phyloP scores from a whole-genome alignment of 1,140 invertebrate species.

The Belonocnema kinseyi region DNA sequence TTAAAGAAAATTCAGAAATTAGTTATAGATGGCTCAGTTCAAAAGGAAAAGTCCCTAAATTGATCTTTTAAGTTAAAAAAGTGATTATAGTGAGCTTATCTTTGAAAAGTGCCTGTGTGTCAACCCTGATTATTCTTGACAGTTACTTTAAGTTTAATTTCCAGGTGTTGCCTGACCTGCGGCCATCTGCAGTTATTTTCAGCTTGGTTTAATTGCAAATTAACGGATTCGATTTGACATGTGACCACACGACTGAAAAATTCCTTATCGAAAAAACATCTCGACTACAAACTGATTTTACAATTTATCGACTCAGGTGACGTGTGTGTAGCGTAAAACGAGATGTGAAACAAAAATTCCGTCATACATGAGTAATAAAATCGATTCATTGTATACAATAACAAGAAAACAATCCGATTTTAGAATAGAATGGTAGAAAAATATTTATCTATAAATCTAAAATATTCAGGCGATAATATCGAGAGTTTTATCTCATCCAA shows the following conservation, averaged over 20 bases:
- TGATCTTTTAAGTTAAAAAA: no score
- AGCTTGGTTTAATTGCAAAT: no score
- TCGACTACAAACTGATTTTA: background rate
- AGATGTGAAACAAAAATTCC: background rate
- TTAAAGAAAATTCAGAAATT: no score
- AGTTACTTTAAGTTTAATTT: no score
- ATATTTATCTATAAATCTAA: background rate
- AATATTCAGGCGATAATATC: constrained; percentile 7
- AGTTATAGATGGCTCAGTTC: no score
- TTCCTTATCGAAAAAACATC: background rate
- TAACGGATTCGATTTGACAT: no score
- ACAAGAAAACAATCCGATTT: background rate
- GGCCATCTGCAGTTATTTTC: no score
- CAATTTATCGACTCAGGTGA: background rate
- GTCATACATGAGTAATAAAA: background rate
- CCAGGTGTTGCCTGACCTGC: no score
- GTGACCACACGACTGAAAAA: background rate
- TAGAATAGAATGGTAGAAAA: background rate
- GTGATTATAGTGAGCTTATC: no score
- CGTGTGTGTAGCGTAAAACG: background rate
- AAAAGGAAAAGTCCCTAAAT: no score
- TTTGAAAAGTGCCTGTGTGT: no score
- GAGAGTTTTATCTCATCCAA: background rate
- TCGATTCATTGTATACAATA: background rate
- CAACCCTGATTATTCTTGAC: no score